phyloP scores from a whole-genome alignment of 2,797 vertebrate species.

The Xenops minutus region DNA sequence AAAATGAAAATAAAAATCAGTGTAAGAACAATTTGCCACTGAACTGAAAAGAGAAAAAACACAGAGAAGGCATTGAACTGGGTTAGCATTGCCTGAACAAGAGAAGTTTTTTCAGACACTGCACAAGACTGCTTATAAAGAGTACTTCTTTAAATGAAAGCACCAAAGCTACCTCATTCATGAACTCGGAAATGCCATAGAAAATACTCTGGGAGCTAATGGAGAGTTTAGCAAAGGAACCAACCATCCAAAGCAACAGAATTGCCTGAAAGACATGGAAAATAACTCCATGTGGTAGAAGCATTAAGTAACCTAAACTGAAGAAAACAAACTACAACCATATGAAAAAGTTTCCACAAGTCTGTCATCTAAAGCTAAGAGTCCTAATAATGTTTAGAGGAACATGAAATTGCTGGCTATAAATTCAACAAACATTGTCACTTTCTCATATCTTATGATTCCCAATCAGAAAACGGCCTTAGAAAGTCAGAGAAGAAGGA shows the following conservation, averaged over 20 bases:
- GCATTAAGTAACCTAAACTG: neutral
- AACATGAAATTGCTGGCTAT: neutral
- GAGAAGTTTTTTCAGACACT: neutral
- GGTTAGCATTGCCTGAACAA: neutral
- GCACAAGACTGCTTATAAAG: neutral
- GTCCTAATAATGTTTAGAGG: neutral
- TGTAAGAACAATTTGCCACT: neutral
- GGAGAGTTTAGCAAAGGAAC: neutral
- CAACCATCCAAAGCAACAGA: neutral
- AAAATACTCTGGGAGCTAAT: neutral
- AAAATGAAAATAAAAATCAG: neutral
- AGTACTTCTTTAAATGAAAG: neutral
- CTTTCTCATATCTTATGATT: neutral
- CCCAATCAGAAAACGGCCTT: neutral
- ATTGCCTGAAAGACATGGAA: neutral
- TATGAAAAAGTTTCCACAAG: neutral
- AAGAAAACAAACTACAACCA: neutral
- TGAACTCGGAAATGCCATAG: neutral
- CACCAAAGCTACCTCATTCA: neutral
- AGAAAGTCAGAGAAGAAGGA: neutral
- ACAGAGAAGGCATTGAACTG: neutral
- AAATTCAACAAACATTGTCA: neutral
- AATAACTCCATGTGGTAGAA: neutral
- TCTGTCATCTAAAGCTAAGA: neutral
- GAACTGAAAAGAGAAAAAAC: neutral